These are phyloP conservation scores for Sebastes vulpes DNA, from an alignment of 2,797 vertebrate genomes.

Conservation along the genomic window DNA sequence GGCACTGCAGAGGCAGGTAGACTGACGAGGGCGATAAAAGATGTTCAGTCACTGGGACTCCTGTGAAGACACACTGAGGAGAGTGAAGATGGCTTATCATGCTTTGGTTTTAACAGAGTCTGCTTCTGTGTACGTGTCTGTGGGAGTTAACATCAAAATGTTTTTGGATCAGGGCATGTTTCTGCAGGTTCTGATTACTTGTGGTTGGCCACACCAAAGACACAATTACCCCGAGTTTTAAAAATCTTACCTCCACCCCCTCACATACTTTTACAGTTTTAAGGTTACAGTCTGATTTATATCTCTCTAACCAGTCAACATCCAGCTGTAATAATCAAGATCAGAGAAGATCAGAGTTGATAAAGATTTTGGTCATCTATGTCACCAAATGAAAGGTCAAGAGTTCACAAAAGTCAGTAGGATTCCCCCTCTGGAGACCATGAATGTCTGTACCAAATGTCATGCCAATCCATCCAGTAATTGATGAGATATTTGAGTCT, in stretches of 20 bases:
- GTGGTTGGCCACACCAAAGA: background rate
- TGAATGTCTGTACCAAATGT: background rate
- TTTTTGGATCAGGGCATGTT: background rate
- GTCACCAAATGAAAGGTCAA: background rate
- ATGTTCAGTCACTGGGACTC: constrained; percentile 7
- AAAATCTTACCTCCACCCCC: background rate
- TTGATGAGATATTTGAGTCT: background rate
- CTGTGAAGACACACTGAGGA: background rate
- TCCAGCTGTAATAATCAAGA: background rate
- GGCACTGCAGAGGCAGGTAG: constrained; percentile 12
- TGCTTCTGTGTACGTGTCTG: background rate
- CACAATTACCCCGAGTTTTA: background rate
- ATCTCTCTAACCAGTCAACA: background rate
- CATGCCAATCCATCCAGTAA: background rate
- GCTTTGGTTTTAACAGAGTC: background rate
- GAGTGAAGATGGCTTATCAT: background rate
- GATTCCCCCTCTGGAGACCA: background rate
- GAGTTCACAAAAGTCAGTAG: background rate
- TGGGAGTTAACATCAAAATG: background rate
- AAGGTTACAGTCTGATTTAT: background rate
- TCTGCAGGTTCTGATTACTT: background rate
- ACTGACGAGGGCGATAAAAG: background rate
- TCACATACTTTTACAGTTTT: background rate
- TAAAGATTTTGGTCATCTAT: background rate
- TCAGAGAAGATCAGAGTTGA: background rate